Evolutionary conservation across 2,797 vertebrate genomes (phyloP).

Genomic region (Pseudochirops corinnae): DNA sequence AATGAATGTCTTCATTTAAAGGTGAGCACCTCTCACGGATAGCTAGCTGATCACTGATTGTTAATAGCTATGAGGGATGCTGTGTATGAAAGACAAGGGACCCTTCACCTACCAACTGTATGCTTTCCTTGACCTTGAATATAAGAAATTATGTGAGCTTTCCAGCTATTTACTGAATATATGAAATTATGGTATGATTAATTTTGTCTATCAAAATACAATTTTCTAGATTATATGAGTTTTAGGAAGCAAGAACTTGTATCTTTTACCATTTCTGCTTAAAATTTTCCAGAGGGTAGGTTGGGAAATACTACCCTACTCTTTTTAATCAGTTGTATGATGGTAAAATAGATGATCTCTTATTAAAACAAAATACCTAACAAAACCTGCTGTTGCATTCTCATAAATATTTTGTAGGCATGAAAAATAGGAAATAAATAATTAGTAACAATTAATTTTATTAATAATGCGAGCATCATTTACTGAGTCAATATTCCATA

Average conservation of each 20-base stretch:
- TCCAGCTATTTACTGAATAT: not conserved
- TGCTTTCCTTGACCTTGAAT: not conserved
- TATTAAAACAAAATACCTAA: not conserved
- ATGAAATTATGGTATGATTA: not conserved
- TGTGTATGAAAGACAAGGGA: not conserved
- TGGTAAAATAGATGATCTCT: not conserved
- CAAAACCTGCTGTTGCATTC: not conserved
- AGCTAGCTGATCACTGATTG: not conserved
- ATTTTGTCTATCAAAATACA: not conserved
- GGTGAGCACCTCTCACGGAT: not conserved
- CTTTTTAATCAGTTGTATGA: not conserved
- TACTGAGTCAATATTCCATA: conserved; percentile 6
- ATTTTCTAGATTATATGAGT: not conserved
- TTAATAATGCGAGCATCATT: conserved; percentile 52
- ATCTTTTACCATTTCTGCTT: not conserved
- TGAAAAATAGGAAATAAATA: not conserved
- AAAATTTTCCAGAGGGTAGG: not conserved
- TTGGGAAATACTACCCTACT: not conserved
- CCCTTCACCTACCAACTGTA: not conserved
- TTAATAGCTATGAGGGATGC: not conserved
- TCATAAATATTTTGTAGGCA: not conserved
- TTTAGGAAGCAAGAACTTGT: not conserved
- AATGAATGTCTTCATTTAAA: not conserved
- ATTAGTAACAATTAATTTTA: conserved; percentile 17
- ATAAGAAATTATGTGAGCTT: not conserved